A percentile compares a stretch with the other conserved stretches of the same genome.
Evolutionary conservation across 30 jellyfish, hydroid and myxozoan species (phyloP).

Genomic region (Catostylus mosaicus): DNA sequence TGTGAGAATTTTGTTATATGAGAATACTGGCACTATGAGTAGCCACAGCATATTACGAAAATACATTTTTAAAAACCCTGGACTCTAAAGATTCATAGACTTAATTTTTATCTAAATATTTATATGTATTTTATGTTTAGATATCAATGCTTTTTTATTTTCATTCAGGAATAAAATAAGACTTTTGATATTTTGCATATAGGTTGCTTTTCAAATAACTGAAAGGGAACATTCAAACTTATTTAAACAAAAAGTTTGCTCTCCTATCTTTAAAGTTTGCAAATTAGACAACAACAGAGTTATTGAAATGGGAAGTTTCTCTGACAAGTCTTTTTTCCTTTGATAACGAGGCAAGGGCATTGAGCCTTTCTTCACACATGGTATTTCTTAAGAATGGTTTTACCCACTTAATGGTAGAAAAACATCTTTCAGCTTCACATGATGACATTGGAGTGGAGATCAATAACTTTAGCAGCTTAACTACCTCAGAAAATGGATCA

Average conservation of each 20-base stretch:
- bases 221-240: no score
- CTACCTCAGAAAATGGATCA: constrained; percentile 31
- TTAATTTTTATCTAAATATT: no score
- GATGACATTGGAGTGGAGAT: constrained; percentile 46
- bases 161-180: no score
- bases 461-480: constrained; percentile 13
- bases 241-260: constrained; percentile 25
- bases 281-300: constrained; percentile 23
- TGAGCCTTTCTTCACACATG: constrained; percentile 46
- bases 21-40: no score
- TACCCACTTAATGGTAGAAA: constrained; percentile 31
- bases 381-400: constrained; percentile 28
- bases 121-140: no score
- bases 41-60: no score
- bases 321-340: constrained; percentile 22
- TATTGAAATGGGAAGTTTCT: constrained; percentile 33
- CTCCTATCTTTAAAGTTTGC: constrained; percentile 41
- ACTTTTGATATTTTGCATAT: no score
- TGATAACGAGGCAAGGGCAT: constrained; percentile 52
- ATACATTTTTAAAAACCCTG: no score
- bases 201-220: no score
- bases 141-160: no score
- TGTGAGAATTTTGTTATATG: no score
- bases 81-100: no score
- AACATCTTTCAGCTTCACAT: constrained; percentile 34